These are phyloP conservation scores for Drosophila novamexicana DNA, from an alignment of 1,140 invertebrate species.

Conservation along the genomic window DNA sequence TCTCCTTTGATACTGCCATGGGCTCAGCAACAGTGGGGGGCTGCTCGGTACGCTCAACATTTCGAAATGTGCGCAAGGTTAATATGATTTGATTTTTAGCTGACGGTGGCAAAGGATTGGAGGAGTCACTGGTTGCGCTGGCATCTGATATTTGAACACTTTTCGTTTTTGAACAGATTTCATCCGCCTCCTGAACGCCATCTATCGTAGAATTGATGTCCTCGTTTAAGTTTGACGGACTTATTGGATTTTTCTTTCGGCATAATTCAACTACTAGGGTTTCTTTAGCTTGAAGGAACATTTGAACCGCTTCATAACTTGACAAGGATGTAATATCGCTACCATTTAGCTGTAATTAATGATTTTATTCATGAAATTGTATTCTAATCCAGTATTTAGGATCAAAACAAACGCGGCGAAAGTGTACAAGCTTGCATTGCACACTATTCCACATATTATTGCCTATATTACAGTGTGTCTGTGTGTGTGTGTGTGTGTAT, in stretches of 20 bases:
- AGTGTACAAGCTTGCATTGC: background rate
- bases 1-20: conserved; percentile 18
- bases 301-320: conserved; percentile 90
- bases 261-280: conserved; percentile 90
- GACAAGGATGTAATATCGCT: conserved; percentile 88
- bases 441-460: background rate
- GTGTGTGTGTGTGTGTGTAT: background rate
- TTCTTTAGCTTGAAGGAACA: conserved; percentile 89
- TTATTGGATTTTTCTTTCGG: conserved; percentile 73
- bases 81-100: conserved; percentile 51
- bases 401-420: conserved; percentile 2
- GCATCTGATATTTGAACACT: conserved; percentile 15
- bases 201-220: background rate
- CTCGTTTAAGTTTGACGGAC: background rate
- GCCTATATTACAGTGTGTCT: background rate
- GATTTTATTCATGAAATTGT: conserved; percentile 20
- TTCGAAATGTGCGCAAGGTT: conserved; percentile 48
- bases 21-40: background rate
- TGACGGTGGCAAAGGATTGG: background rate
- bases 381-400: background rate
- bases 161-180: conserved; percentile 8
- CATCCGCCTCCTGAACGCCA: background rate
- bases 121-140: conserved; percentile 10
- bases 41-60: conserved; percentile 2
- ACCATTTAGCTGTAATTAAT: conserved; percentile 88